Base-by-base conservation (phyloP, 1,140 invertebrate genomes). In the Pristionchus pacificus region DNA sequence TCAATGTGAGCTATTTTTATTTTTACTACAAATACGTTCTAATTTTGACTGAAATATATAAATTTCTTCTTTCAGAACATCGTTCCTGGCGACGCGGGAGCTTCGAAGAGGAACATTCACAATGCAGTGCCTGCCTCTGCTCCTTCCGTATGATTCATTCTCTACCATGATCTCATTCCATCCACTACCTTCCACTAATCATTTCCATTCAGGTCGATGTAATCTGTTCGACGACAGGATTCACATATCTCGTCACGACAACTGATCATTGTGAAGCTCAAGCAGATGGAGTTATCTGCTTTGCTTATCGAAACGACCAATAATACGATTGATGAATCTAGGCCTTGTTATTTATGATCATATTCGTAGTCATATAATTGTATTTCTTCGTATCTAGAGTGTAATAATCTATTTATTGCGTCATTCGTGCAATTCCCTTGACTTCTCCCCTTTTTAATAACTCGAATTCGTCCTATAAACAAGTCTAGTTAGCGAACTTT, bases 201-300 rank as follows among this genome's bases (percentile, higher is more conserved):
- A 55, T 38, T 74, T 65, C 62, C 69, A 61, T 33, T 61, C 64
- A 55, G 19, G 68, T 74, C n/a, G 73, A 74, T 57, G 73, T 74
- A 14, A 71, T 74, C 27, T 74, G 73, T 38, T 72, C 70, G 55
- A 71, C 73, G 33, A 74, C 63, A 1, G 74, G 74, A 30, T 75
- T 75, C 66, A 75, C 74, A 15, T 75, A 75, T 66, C 66, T 75
- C 25, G 74, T 75, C 15, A 67, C 74, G 15, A 75, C 74, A 30
- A 72, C 74, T 15, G 74, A 75, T 28, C 74, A 75, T 66, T 75
- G 74, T 33, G 74, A 75, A 65, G 65, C 74, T n/a, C 74, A 75
- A 65, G 64, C 63, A 33, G 74, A 74, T 19, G 67, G 67, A 38
- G 74, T 75, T 31, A 75, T 75, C 24, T 75, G 74, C 32, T 75